Evolutionary conservation across 2,797 vertebrate species (phyloP).

Genomic region (Rallus crepitans): DNA sequence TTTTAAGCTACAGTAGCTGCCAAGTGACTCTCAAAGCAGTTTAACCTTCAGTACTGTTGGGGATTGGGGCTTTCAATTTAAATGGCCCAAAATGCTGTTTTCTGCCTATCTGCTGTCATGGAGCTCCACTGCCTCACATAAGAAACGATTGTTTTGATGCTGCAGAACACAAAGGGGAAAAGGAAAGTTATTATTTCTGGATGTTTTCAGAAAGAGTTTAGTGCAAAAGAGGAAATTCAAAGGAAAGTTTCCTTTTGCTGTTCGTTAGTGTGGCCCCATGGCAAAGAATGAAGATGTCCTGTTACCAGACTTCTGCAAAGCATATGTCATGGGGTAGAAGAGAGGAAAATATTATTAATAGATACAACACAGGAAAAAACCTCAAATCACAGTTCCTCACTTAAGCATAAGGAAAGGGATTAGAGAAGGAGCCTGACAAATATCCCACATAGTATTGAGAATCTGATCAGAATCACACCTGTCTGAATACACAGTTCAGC

Average conservation of each 20-base stretch:
- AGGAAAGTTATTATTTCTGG: background rate
- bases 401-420: background rate
- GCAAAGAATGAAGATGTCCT: background rate
- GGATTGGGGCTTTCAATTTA: background rate
- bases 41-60: background rate
- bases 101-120: background rate
- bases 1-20: background rate
- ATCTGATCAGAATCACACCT: background rate
- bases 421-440: background rate
- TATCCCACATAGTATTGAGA: background rate
- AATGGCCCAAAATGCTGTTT: background rate
- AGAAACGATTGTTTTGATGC: background rate
- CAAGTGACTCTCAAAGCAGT: background rate
- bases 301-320: background rate
- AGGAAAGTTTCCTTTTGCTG: background rate
- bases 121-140: background rate
- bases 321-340: background rate
- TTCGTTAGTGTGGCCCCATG: background rate
- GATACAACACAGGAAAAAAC: background rate
- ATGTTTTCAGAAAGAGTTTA: background rate
- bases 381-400: background rate
- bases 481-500: background rate
- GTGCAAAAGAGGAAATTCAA: background rate
- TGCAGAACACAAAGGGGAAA: background rate
- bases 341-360: constrained; percentile 13